Base-by-base conservation (phyloP, 1,140 invertebrate species). In the Cotesia typhae region DNA sequence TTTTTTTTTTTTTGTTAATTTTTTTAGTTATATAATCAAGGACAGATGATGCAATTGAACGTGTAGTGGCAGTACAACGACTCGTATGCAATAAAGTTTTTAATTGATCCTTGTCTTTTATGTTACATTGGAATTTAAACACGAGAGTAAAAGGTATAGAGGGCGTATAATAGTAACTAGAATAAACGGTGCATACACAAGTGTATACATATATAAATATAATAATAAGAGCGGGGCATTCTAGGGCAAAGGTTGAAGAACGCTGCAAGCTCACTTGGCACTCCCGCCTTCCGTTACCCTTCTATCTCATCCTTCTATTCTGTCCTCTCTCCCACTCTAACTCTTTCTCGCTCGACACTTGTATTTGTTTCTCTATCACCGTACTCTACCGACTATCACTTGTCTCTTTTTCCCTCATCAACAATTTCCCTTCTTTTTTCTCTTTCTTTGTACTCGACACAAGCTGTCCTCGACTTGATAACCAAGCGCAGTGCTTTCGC, bases 221-320 rank as follows among this genome's bases (percentile, higher is more conserved):
- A 47, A 38, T 51, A 7, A n/a, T n/a, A 12, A 20, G 60, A 67
- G 74, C 76, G 74, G 74, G 74, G 79, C 78, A 84, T 86, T 85
- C 85, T 86, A 78, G 84, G 84, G 77, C 85, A 86, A 85, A 87
- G 83, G 84, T 86, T 84, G 85, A 86, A 79, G 84, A 87, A 87
- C 83, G 82, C 80, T 77, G 70, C 74, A 74, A 77, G 74, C 75
- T 59, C 57, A 59, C 57, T 70, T 74, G 67, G 52, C 6, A 53
- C 57, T 53, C 68, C 72, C 36, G 53, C 63, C 7, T 38, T 51
- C 59, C 35, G 38, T 38, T n/a, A 12, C 57, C 47, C 47, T 35
- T 57, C 36, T 52, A 63, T 38, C 59, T 63, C 65, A 64, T 51
- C 59, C 68, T 70, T 60, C 47, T 14, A 64, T 36, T 61, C 71